Conservation (phyloP, 2,113 vertebrate genomes). For the Syngnathus scovelli region DNA sequence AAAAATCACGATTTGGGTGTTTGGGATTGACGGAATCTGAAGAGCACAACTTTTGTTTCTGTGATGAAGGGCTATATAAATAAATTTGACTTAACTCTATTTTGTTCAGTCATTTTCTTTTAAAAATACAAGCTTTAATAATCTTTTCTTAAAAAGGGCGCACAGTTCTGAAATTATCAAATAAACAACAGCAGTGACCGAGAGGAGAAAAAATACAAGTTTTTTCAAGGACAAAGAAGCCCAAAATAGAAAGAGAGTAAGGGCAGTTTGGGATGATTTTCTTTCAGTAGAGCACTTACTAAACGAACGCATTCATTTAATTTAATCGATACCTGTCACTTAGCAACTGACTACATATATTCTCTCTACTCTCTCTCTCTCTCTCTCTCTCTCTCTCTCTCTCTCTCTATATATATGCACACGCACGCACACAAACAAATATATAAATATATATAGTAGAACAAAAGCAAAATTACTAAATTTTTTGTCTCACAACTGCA, state of each 20-base stretch:
- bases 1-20: not conserved
- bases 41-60: not conserved
- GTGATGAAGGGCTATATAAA: too few relatives aligned
- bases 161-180: too few relatives aligned
- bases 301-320: conserved; percentile 19
- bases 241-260: conserved; percentile 6
- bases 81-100: too few relatives aligned
- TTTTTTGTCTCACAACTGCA: conserved; percentile 20
- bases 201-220: not conserved
- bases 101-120: too few relatives aligned
- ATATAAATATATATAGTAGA: not conserved
- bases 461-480: conserved; percentile 15
- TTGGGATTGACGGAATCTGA: not conserved
- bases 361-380: too few relatives aligned
- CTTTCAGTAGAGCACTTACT: conserved; percentile 12
- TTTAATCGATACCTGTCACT: conserved; percentile 37
- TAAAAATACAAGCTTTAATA: too few relatives aligned
- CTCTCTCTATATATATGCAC: too few relatives aligned
- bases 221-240: not conserved
- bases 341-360: conserved; percentile 38
- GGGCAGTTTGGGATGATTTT: conserved; percentile 15
- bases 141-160: too few relatives aligned
- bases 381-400: too few relatives aligned
- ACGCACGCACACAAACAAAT: too few relatives aligned
- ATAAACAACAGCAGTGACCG: not conserved